A percentile compares a stretch with the other conserved stretches of the same genome.
Conservation (phyloP, 2,797 vertebrate species). For the Rallus crepitans region DNA sequence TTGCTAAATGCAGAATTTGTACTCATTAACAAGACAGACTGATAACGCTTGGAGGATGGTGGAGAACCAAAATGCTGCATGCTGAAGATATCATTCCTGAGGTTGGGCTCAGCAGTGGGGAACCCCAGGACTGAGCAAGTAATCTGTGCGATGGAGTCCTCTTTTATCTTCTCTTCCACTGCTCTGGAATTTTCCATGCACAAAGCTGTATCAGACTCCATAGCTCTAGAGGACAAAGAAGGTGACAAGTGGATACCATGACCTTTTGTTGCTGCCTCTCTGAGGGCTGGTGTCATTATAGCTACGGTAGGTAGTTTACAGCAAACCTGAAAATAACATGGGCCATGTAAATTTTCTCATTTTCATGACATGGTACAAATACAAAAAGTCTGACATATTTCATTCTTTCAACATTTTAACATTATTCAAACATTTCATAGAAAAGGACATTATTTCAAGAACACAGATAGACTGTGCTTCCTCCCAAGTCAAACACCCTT, state of each 20-base stretch:
- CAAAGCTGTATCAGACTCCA: constrained; percentile 81
- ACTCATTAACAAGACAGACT: constrained; percentile 80
- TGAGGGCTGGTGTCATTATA: constrained; percentile 91
- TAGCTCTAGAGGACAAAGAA: constrained; percentile 79
- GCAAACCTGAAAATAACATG: constrained; percentile 80
- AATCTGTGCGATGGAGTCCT: constrained; percentile 79
- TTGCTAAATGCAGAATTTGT: constrained; percentile 76
- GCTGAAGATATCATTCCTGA: constrained; percentile 78
- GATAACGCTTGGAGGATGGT: constrained; percentile 76
- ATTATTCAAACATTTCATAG: background rate
- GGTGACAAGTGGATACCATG: constrained; percentile 86
- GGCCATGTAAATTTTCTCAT: constrained; percentile 58
- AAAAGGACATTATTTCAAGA: background rate
- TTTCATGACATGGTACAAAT: constrained; percentile 14
- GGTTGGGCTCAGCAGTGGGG: constrained; percentile 77
- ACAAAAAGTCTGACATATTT: background rate
- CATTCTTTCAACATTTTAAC: background rate
- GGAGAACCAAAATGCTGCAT: constrained; percentile 78
- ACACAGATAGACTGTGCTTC: background rate
- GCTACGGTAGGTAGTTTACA: constrained; percentile 73
- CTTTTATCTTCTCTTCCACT: constrained; percentile 80
- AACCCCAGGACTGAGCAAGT: constrained; percentile 83
- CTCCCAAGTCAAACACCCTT: background rate
- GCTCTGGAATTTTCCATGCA: constrained; percentile 77
- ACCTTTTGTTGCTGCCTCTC: constrained; percentile 85